phyloP scores from a whole-genome alignment of 2,113 vertebrate species.

The Bagarius yarrelli region DNA sequence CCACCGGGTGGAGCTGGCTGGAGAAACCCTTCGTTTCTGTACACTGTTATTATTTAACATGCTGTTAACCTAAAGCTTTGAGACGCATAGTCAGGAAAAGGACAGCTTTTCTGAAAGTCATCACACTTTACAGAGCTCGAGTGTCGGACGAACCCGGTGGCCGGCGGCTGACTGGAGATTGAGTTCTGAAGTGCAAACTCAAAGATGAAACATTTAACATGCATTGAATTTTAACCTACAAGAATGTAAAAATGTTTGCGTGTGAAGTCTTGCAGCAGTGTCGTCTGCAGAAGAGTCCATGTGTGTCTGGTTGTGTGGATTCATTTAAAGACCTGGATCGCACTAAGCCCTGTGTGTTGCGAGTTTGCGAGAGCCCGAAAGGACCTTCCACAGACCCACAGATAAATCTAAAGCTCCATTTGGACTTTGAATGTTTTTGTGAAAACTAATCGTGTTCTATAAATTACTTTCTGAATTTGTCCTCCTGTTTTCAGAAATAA shows the following conservation, averaged over 20 bases:
- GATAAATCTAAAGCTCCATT: neutral
- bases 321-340: neutral
- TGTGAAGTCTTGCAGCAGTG: neutral
- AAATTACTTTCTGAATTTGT: neutral
- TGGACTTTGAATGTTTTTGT: neutral
- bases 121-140: constrained; percentile 6
- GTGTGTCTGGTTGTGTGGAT: neutral
- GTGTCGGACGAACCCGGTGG: neutral
- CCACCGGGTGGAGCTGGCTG: neutral
- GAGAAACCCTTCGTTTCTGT: neutral
- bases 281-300: neutral
- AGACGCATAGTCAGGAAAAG: constrained; percentile 27
- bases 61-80: constrained; percentile 12
- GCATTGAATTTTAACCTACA: neutral
- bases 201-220: neutral
- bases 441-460: neutral
- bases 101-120: constrained; percentile 48
- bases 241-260: neutral
- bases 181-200: neutral
- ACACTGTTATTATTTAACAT: constrained; percentile 19
- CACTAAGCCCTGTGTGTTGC: neutral
- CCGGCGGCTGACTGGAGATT: neutral
- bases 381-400: neutral
- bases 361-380: neutral
- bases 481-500: too few relatives aligned